phyloP scores from a whole-genome alignment of 2,113 vertebrate genomes.

The Hypocryptadius cinnamomeus region DNA sequence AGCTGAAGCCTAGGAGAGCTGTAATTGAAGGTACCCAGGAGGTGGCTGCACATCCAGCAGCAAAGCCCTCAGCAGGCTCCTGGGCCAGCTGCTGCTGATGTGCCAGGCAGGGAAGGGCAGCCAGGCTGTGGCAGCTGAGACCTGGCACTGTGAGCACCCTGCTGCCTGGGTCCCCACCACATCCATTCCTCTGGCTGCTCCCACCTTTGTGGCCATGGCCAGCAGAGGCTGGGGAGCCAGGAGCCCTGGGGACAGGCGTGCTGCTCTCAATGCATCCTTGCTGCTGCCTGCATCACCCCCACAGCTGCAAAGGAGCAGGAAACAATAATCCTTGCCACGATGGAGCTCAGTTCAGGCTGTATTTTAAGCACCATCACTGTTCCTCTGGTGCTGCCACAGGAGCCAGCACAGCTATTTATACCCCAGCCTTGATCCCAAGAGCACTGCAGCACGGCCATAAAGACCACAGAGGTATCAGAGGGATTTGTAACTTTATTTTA shows the following conservation, averaged over 20 bases:
- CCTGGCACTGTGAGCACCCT: background rate
- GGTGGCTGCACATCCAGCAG: background rate
- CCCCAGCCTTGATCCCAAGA: background rate
- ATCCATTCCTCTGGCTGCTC: background rate
- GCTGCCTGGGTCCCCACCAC: background rate
- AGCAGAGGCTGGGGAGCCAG: background rate
- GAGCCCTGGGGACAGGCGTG: background rate
- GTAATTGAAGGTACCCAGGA: fast-evolving
- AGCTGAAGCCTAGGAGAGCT: background rate
- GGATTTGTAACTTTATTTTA: background rate
- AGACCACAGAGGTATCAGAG: background rate
- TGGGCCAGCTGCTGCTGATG: background rate
- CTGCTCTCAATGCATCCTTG: background rate
- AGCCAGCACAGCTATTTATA: background rate
- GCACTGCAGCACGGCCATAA: background rate
- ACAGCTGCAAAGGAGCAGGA: background rate
- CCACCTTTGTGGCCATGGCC: background rate
- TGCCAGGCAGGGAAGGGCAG: background rate
- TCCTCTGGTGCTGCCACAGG: background rate
- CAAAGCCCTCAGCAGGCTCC: background rate
- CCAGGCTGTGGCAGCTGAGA: background rate
- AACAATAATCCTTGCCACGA: background rate
- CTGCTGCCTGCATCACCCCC: background rate
- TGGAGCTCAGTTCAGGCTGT: background rate
- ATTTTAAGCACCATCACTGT: background rate